Evolutionary conservation across 2,888 invertebrate genomes (phyloP).

Genomic region (Monopis laevigella): DNA sequence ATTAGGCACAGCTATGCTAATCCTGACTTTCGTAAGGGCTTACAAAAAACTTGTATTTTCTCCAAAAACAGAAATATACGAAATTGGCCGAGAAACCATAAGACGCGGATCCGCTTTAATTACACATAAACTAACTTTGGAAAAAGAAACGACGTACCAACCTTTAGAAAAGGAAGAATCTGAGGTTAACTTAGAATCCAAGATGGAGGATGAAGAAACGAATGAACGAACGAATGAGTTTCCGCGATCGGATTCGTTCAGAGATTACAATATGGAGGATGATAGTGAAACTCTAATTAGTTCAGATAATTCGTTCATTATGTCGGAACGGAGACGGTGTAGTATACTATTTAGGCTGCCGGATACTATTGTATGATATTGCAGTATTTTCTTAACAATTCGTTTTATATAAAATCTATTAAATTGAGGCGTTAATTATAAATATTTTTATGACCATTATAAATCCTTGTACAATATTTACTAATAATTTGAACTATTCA

Average conservation of each 20-base stretch:
- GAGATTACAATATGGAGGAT: slow-evolving; percentile 21
- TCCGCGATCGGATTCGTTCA: not conserved
- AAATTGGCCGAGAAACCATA: slow-evolving; percentile 77
- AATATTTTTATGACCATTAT: too few species aligned
- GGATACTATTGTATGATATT: slow-evolving; percentile 17
- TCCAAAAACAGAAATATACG: slow-evolving; percentile 75
- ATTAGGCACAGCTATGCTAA: slow-evolving; percentile 71
- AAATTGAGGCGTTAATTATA: too few species aligned
- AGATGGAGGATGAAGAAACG: not conserved
- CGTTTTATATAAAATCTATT: too few species aligned
- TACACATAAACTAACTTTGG: slow-evolving; percentile 66
- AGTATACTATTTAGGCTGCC: slow-evolving; percentile 31
- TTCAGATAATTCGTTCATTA: slow-evolving; percentile 49
- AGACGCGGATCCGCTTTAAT: slow-evolving; percentile 72
- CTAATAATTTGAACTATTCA: too few species aligned
- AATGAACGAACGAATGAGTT: not conserved
- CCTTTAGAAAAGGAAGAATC: slow-evolving; percentile 22
- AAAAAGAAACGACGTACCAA: slow-evolving; percentile 64
- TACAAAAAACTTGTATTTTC: slow-evolving; percentile 80
- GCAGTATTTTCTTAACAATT: not conserved
- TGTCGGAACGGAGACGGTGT: slow-evolving; percentile 41
- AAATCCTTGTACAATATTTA: too few species aligned
- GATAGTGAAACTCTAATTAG: slow-evolving; percentile 46
- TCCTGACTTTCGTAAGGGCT: slow-evolving; percentile 74
- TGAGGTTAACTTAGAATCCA: not conserved